Conservation (phyloP, 2,888 invertebrate genomes). For the Anticlea derivata region DNA sequence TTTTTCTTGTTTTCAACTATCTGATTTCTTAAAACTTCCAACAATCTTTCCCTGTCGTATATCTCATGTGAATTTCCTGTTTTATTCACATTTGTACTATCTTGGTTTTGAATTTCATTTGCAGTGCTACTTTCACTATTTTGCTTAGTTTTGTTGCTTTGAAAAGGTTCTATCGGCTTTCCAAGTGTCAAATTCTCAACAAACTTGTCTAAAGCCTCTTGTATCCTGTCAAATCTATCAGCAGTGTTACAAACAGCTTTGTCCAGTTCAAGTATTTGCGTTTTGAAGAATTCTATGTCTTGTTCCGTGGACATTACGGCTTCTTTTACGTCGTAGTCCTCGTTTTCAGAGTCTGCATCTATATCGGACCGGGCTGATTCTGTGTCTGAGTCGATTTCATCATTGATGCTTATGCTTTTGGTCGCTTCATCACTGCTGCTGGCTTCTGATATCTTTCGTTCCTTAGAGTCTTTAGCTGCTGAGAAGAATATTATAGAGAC, state of each 20-base stretch:
- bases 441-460: slow-evolving; percentile 71
- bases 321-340: slow-evolving; percentile 51
- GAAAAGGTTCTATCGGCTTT: slow-evolving; percentile 56
- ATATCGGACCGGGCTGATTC: slow-evolving; percentile 61
- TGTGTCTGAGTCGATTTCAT: slow-evolving; percentile 53
- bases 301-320: slow-evolving; percentile 57
- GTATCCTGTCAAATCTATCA: slow-evolving; percentile 80
- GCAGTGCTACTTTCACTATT: slow-evolving; percentile 14
- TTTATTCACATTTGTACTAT: slow-evolving; percentile 29
- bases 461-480: slow-evolving; percentile 85
- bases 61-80: slow-evolving; percentile 83
- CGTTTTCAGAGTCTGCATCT: slow-evolving; percentile 50
- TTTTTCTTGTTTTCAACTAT: slow-evolving; percentile 71
- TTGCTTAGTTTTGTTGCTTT: slow-evolving; percentile 26
- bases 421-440: slow-evolving; percentile 47
- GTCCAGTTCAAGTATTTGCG: slow-evolving; percentile 78
- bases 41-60: slow-evolving; percentile 87
- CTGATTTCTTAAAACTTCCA: slow-evolving; percentile 86
- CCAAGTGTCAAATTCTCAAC: slow-evolving; percentile 67
- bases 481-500: slow-evolving; percentile 95
- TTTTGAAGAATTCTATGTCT: slow-evolving; percentile 77
- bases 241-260: slow-evolving; percentile 81
- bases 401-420: slow-evolving; percentile 29
- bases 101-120: slow-evolving; percentile 1
- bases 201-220: slow-evolving; percentile 73